Base-by-base conservation (phyloP, 1,140 invertebrate species). In the Achatina immaculata region DNA sequence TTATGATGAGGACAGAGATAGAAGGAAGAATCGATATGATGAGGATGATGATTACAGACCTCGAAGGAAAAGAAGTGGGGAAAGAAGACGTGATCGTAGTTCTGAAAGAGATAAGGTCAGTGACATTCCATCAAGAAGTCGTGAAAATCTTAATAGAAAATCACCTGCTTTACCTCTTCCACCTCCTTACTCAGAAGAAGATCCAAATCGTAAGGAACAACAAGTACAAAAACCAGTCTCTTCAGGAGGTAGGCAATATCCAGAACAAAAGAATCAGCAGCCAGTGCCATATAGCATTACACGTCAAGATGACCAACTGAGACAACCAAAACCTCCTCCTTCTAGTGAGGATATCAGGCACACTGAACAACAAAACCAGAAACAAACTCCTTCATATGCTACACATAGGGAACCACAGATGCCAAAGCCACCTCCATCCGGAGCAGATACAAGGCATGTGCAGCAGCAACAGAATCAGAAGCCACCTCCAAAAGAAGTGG, bases 111-210 rank as follows among this genome's bases (percentile, higher is more conserved):
- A 71, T 28, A 55, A 31, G 66, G 3, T n/a, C 14, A 36, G 66
- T 38, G 34, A 74, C 45, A 74, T 16, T 24, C 72, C 43, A 14
- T 74, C 72, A 55, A 74, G 43, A 74, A 74, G 72, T 55, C 45
- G 43, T 24, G 74, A 76, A 28, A 62, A 38, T 43, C 2, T 76
- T 16, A 3, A n/a, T n/a, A 9, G 66, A 19, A 7, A 69, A 7
- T 45, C 68, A 2, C 68, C 68, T 7, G 7, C 62, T 45, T 19
- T 38, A 45, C 58, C 58, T 43, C 21, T 78, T 1, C 58, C 76
- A 34, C 76, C 76, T 11, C 68, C 68, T 28, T 45, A 71, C 21
- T 31, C 58, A 62, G 58, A 62, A 34, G 28, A 31, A 62, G 58
- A 62, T 62, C n/a, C 21, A 11, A 45, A 1, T 28, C 4, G n/a